These are phyloP conservation scores for Pristionchus arcanus DNA, from an alignment of 2,888 invertebrate genomes.

Conservation along the genomic window DNA sequence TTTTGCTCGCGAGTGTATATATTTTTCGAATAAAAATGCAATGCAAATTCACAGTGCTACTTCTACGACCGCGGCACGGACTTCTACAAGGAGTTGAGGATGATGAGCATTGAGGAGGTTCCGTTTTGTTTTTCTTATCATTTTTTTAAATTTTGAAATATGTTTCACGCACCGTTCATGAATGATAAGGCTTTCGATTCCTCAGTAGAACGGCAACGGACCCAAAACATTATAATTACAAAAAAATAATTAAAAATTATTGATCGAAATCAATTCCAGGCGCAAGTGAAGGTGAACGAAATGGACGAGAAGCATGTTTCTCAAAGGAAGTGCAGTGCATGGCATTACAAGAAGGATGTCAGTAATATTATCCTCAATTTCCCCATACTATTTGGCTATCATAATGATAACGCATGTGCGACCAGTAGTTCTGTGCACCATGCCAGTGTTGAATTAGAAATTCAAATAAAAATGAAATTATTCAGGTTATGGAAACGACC, in stretches of 20 bases:
- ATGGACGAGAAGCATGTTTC: conserved; percentile 63
- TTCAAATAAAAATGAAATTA: not conserved
- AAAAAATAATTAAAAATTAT: not conserved
- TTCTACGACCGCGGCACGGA: conserved; percentile 71
- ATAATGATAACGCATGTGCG: too few species aligned
- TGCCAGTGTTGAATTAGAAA: too few species aligned
- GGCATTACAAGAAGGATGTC: conserved; percentile 75
- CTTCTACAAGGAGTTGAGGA: conserved; percentile 72
- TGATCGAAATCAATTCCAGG: not conserved
- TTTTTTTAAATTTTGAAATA: not conserved
- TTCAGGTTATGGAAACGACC: conserved; percentile 77
- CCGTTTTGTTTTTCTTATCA: conserved; percentile 28
- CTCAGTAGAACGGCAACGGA: too few species aligned
- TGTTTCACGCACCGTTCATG: not conserved
- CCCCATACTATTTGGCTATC: too few species aligned
- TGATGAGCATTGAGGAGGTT: conserved; percentile 72
- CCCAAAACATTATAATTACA: too few species aligned
- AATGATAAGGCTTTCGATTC: not conserved
- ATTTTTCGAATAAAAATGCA: not conserved
- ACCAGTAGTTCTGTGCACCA: too few species aligned
- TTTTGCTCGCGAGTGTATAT: too few species aligned
- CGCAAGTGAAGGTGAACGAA: not conserved
- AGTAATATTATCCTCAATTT: too few species aligned
- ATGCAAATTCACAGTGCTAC: conserved; percentile 70
- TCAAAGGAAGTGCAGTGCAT: conserved; percentile 69